Conservation (phyloP, 2,888 invertebrate species). For the Didymodactylos carnosus region DNA sequence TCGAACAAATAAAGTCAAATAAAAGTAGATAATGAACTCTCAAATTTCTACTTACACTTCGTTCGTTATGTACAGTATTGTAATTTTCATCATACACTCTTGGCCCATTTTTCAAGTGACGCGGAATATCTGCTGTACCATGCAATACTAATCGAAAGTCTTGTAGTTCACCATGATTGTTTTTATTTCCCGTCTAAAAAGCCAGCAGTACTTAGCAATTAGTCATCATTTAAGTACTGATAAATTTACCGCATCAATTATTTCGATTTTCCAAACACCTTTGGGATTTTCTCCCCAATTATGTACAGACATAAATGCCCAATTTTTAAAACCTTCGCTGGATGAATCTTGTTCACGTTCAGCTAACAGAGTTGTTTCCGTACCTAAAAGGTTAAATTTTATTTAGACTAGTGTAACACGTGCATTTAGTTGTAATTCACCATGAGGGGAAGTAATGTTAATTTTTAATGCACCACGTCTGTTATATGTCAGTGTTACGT, state of each 20-base stretch:
- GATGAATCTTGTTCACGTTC: slow-evolving; percentile 50
- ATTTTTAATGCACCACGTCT: slow-evolving; percentile 57
- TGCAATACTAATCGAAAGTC: slow-evolving; percentile 11
- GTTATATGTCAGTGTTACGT: slow-evolving; percentile 48
- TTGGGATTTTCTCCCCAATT: slow-evolving; percentile 66
- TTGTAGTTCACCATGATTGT: slow-evolving; percentile 1
- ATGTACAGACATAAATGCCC: slow-evolving; percentile 71
- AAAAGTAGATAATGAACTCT: too few species aligned
- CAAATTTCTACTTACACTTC: background rate
- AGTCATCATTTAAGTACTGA: background rate
- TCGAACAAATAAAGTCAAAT: too few species aligned
- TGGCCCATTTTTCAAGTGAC: slow-evolving; percentile 6
- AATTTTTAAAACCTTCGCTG: slow-evolving; percentile 49
- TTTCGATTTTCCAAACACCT: slow-evolving; percentile 39
- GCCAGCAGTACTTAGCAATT: too few species aligned
- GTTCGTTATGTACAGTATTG: background rate
- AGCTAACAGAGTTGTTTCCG: slow-evolving; percentile 42
- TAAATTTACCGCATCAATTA: slow-evolving; percentile 5
- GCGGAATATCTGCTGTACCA: slow-evolving; percentile 8
- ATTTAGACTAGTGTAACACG: background rate
- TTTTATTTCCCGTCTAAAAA: background rate
- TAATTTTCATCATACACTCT: slow-evolving; percentile 1
- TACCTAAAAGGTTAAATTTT: slow-evolving; percentile 19
- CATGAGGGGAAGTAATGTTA: slow-evolving; percentile 53
- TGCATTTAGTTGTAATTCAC: too few species aligned